Conservation (phyloP, 2,888 invertebrate genomes). For the Halocaridina rubra region DNA sequence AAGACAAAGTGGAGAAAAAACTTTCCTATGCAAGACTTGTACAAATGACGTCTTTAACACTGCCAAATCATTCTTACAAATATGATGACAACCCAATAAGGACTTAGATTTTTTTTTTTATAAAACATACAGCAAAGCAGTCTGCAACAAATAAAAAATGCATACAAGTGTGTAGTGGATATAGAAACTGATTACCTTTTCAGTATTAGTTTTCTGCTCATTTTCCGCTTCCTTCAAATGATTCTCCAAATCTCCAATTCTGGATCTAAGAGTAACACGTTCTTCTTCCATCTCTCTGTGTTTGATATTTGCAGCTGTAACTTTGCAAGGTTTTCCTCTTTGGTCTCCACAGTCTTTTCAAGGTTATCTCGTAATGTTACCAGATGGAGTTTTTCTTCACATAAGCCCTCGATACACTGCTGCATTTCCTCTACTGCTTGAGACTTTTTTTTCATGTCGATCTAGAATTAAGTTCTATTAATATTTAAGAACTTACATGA, state of each 20-base stretch:
- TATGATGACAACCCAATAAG: no score
- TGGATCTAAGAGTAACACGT: conserved; percentile 17
- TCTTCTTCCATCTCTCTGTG: conserved; percentile 44
- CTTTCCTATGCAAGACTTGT: no score
- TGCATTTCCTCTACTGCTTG: conserved; percentile 60
- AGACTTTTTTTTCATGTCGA: conserved; percentile 62
- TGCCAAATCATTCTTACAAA: no score
- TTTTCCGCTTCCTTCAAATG: conserved; percentile 45
- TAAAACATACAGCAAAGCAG: no score
- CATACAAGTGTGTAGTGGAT: no score
- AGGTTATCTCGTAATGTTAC: conserved; percentile 38
- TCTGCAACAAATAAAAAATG: no score
- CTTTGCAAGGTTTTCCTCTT: conserved; percentile 19
- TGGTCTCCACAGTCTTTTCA: conserved; percentile 13
- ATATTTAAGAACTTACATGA: no score
- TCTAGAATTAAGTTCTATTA: no score
- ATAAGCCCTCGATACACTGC: conserved; percentile 44
- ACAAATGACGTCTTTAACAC: no score
- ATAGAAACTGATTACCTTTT: no score
- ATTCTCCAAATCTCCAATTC: conserved; percentile 36
- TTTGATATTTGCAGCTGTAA: neutral
- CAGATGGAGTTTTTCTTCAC: conserved; percentile 54
- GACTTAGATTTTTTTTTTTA: no score
- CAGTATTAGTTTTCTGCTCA: neutral
- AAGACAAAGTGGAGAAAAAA: no score